phyloP scores from a whole-genome alignment of 2,113 vertebrate genomes.

The Hiodon tergisus region DNA sequence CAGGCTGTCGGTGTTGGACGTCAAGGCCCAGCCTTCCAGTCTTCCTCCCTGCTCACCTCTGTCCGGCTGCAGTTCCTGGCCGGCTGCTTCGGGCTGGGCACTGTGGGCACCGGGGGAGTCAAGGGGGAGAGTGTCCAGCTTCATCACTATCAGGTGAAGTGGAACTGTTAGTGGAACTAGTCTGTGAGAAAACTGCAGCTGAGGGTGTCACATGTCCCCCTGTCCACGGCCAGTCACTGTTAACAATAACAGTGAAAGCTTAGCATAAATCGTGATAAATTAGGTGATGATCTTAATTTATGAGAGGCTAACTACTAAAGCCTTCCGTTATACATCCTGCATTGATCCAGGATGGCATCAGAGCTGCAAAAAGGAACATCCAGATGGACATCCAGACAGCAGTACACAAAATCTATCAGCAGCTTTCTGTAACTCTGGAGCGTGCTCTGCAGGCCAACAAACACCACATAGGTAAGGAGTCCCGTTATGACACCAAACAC shows the following conservation, averaged over 20 bases:
- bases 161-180: background rate
- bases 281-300: background rate
- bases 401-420: conserved; percentile 97
- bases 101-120: conserved; percentile 70
- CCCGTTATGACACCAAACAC: background rate
- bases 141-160: conserved; percentile 88
- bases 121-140: conserved; percentile 88
- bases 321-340: background rate
- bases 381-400: conserved; percentile 92
- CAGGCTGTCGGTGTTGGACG: conserved; percentile 57
- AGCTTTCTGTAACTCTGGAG: conserved; percentile 86
- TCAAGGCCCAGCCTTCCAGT: conserved; percentile 72
- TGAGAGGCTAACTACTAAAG: background rate
- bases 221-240: no score
- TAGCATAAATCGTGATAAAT: background rate
- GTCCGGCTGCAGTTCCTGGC: conserved; percentile 92
- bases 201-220: no score
- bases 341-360: conserved; percentile 80
- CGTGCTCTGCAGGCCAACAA: conserved; percentile 90
- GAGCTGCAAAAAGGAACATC: conserved; percentile 84
- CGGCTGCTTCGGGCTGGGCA: conserved; percentile 90
- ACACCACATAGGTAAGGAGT: conserved; percentile 82
- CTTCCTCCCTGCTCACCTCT: conserved; percentile 84
- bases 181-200: background rate
- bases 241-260: no score